Percentiles rank a stretch among this genome's conserved stretches.
phyloP scores from a whole-genome alignment of 2,797 vertebrate species.

The Loriculus beryllinus region DNA sequence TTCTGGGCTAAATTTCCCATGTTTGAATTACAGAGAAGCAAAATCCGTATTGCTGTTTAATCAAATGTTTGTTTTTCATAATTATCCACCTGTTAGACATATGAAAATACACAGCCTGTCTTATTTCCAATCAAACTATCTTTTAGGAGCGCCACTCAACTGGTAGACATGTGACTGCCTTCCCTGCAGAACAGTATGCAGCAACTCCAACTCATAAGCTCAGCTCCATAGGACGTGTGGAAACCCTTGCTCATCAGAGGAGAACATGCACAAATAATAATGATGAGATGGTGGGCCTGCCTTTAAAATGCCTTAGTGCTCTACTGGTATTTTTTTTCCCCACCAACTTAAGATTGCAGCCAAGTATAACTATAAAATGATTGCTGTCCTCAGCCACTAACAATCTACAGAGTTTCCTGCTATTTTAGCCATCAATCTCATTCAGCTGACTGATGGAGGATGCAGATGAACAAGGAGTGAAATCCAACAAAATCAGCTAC shows the following conservation, averaged over 20 bases:
- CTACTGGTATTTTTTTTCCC: background rate
- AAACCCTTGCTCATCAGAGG: background rate
- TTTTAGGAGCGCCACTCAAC: background rate
- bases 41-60: background rate
- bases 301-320: background rate
- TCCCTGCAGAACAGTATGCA: background rate
- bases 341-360: background rate
- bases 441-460: background rate
- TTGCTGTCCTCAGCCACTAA: background rate
- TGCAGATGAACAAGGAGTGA: conserved; percentile 7
- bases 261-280: background rate
- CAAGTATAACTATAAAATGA: background rate
- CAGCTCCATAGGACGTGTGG: background rate
- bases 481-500: background rate
- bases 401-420: background rate
- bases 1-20: background rate
- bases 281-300: background rate
- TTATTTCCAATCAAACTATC: background rate
- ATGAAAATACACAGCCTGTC: background rate
- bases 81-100: background rate
- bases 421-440: background rate
- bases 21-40: background rate
- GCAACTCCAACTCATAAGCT: background rate
- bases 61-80: background rate
- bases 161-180: background rate